A percentile compares a stretch with the other conserved stretches of the same genome.
Evolutionary conservation across 2,797 vertebrate genomes (phyloP).

Genomic region (Notolabrus celidotus): DNA sequence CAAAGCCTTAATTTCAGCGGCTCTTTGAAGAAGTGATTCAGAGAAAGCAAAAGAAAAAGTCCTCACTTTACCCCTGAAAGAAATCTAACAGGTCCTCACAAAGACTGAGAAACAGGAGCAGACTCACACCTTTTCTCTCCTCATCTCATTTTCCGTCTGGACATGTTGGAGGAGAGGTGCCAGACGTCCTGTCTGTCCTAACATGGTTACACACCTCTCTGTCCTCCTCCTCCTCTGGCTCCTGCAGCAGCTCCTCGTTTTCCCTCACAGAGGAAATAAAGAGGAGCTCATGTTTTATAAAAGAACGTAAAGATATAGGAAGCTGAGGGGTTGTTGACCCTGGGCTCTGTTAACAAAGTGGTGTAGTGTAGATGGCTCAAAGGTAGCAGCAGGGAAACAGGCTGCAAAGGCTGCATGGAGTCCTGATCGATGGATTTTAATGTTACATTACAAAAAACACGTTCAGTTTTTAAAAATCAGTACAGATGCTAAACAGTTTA

Average conservation of each 20-base stretch:
- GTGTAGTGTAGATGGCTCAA: too few relatives aligned
- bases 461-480: too few relatives aligned
- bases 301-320: too few relatives aligned
- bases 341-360: too few relatives aligned
- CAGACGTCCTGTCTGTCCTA: slow-evolving; percentile 3
- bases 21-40: background rate
- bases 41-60: background rate
- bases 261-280: background rate
- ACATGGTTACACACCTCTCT: background rate
- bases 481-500: too few relatives aligned
- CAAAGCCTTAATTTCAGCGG: background rate
- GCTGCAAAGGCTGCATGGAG: too few relatives aligned
- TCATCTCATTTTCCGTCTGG: background rate
- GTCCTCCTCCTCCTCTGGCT: too few relatives aligned
- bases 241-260: background rate
- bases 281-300: too few relatives aligned
- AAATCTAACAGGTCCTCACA: background rate
- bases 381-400: too few relatives aligned
- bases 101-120: background rate
- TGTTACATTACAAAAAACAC: too few relatives aligned
- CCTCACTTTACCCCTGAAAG: background rate
- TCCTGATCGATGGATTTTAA: too few relatives aligned
- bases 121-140: background rate
- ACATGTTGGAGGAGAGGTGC: background rate
- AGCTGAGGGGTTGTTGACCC: too few relatives aligned